Evolutionary conservation across 2,113 vertebrate genomes (phyloP), one percentile per base, ranked within the genome.

Genomic region (Aramus guarauna): DNA sequence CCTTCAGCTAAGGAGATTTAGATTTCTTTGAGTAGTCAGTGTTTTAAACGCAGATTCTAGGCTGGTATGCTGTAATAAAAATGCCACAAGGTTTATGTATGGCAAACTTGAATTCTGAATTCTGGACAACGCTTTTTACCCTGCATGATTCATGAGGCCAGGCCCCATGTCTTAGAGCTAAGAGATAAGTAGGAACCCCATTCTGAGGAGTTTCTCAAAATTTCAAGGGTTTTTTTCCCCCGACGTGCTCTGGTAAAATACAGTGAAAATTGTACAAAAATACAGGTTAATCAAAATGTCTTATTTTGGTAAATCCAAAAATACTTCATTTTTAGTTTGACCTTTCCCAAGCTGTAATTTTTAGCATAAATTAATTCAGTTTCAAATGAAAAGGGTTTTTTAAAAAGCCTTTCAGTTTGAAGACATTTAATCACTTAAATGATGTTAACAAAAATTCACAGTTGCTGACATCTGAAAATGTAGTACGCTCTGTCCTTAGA

Each of bases 1-100:
- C 87, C 36, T 90, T 90, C 73, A 94, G 84, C 88, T 87, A 79
- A 93, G 64, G 87, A 97, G 95, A 96, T 96, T 95, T 95, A 93
- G 90, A 81, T 85, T 84, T 82, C 48, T 96, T 93, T 85, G 94
- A 93, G 80, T 60, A 96, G 82, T 53, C 79, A 36, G 66, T 94
- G 78, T 85, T 95, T 95, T 75, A 94, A 93, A 95, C 45, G 37
- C 62, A 86, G 90, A 87, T 93, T 92, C 78, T 39, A 48, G 76
- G 67, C 78, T 87, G 86, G 71, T 69, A 1, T 53, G 48, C 34
- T 82, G 20, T 78, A 94, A 85, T 96, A 91, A 92, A 95, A 96
- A 50, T 90, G 76, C 84, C 95, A 90, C 37, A 78, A 79, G 90
- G 69, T 90, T 90, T 94, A 94, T 88, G 74, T 43, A 66, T 82